phyloP scores from a whole-genome alignment of 1,140 invertebrate species.

The Cecropterus lyciades region DNA sequence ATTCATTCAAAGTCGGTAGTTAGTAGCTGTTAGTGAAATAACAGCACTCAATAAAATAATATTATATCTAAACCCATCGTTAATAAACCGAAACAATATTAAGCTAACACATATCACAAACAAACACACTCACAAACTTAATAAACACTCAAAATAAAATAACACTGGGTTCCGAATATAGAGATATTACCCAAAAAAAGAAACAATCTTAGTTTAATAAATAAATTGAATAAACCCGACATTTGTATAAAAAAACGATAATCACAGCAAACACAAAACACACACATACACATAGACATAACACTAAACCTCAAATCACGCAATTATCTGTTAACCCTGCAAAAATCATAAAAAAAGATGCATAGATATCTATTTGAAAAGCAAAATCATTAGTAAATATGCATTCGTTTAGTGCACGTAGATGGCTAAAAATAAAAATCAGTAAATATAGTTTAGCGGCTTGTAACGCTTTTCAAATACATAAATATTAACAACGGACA shows the following conservation, averaged over 20 bases:
- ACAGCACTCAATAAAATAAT: slow-evolving; percentile 68
- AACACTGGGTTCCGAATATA: background rate
- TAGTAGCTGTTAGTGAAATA: slow-evolving; percentile 83
- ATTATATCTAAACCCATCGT: slow-evolving; percentile 31
- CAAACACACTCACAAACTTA: slow-evolving; percentile 23
- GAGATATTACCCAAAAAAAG: background rate
- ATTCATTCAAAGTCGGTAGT: slow-evolving; percentile 79
- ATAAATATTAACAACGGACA: no score
- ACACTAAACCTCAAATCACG: slow-evolving; percentile 36
- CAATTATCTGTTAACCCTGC: slow-evolving; percentile 57
- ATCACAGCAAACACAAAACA: slow-evolving; percentile 43
- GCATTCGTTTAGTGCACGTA: no score
- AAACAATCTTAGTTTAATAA: slow-evolving; percentile 3
- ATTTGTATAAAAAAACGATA: slow-evolving; percentile 42
- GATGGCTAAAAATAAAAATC: no score
- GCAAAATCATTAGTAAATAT: no score
- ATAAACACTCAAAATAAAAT: slow-evolving; percentile 18
- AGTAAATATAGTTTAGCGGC: no score
- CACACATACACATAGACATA: background rate
- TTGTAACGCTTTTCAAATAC: no score
- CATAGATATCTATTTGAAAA: no score
- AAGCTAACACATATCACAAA: slow-evolving; percentile 12
- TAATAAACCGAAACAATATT: slow-evolving; percentile 17
- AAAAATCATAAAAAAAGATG: slow-evolving; percentile 20
- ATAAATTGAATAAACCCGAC: slow-evolving; percentile 23